phyloP scores from a whole-genome alignment of 2,797 vertebrate genomes.

The Hirundo rustica region DNA sequence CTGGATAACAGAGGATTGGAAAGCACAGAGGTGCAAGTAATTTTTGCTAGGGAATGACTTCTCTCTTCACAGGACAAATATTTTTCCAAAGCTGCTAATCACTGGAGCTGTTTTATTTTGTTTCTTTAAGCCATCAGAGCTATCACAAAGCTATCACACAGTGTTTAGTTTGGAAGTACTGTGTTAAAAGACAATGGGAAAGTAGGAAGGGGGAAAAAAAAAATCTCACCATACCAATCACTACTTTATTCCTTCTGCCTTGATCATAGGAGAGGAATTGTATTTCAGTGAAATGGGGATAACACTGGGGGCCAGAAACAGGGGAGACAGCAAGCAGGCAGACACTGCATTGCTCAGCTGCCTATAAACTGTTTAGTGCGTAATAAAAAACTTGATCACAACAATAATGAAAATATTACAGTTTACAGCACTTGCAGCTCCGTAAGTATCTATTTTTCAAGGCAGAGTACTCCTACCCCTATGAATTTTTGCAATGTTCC shows the following conservation, averaged over 20 bases:
- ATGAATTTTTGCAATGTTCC: background rate
- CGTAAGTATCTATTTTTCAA: background rate
- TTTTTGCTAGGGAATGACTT: background rate
- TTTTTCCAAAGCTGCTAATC: background rate
- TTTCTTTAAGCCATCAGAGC: background rate
- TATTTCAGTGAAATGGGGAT: background rate
- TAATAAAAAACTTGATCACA: background rate
- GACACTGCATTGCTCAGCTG: background rate
- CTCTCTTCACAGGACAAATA: background rate
- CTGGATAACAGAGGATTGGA: background rate
- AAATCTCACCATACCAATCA: background rate
- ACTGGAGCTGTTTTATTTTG: background rate
- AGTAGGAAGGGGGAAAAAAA: rapidly evolving
- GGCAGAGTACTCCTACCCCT: background rate
- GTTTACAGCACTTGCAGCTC: background rate
- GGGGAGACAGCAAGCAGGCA: background rate
- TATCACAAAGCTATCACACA: background rate
- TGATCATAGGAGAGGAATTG: background rate
- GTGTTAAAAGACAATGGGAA: background rate
- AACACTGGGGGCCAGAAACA: background rate
- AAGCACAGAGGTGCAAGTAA: background rate
- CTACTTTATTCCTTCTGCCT: background rate
- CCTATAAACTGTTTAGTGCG: background rate
- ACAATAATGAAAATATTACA: background rate
- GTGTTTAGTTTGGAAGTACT: background rate